These are phyloP conservation scores for Pocillopora verrucosa DNA, from an alignment of 64 coral and sea anemone genomes.

Conservation along the genomic window DNA sequence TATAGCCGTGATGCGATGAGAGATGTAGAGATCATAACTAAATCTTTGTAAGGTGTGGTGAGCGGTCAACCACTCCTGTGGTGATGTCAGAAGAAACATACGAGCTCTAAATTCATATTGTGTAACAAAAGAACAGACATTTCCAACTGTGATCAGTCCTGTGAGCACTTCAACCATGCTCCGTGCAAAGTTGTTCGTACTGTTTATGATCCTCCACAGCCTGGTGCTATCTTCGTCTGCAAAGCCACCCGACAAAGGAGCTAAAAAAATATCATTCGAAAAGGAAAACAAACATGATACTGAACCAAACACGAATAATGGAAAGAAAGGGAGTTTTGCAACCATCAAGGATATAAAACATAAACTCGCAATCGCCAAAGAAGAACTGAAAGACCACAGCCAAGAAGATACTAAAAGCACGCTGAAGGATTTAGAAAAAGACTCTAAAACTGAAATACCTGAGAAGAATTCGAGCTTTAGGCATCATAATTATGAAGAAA, in stretches of 20 bases:
- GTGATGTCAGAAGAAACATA: not conserved
- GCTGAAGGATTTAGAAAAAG: slow-evolving; percentile 35
- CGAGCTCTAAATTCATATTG: not conserved
- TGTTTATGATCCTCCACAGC: slow-evolving; percentile 1
- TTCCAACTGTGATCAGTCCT: not conserved
- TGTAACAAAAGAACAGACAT: not conserved
- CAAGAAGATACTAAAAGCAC: slow-evolving; percentile 27
- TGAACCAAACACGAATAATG: not conserved
- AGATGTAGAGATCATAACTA: slow-evolving; percentile 11
- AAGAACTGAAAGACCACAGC: slow-evolving; percentile 43
- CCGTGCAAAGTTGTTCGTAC: not conserved
- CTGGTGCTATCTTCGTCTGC: not conserved
- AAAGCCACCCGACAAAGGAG: slow-evolving; percentile 51
- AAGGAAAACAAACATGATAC: slow-evolving; percentile 4
- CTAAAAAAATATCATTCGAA: slow-evolving; percentile 15
- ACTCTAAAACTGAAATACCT: slow-evolving; percentile 39
- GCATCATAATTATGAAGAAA: slow-evolving; percentile 98
- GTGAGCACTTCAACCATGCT: not conserved
- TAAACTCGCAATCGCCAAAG: slow-evolving; percentile 46
- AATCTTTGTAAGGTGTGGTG: slow-evolving; percentile 8
- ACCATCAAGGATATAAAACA: slow-evolving; percentile 69
- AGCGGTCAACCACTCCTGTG: not conserved
- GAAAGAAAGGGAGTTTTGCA: slow-evolving; percentile 16
- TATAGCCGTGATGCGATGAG: slow-evolving; percentile 30
- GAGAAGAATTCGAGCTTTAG: slow-evolving; percentile 71